These are phyloP conservation scores for Corvus moneduloides DNA, from an alignment of 2,113 vertebrate species.

Conservation along the genomic window DNA sequence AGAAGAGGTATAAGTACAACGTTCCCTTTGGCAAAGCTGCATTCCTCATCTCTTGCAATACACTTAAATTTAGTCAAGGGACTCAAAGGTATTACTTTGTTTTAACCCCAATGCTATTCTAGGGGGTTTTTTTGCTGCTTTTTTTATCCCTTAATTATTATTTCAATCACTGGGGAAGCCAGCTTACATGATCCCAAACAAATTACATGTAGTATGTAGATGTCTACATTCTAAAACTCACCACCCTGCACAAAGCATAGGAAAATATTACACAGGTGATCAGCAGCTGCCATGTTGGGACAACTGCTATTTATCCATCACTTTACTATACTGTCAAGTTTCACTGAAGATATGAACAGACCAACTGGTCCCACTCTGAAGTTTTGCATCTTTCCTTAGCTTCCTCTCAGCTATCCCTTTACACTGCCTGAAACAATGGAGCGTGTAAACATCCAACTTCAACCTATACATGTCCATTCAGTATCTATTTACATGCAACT, in stretches of 20 bases:
- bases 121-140: neutral
- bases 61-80: neutral
- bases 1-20: neutral
- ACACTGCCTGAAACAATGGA: neutral
- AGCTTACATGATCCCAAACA: neutral
- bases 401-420: neutral
- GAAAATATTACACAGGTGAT: neutral
- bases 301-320: neutral
- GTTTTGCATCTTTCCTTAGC: neutral
- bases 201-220: neutral
- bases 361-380: neutral
- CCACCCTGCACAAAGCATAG: neutral
- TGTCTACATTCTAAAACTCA: neutral
- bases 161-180: neutral
- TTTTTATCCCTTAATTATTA: neutral
- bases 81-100: slow-evolving; percentile 21
- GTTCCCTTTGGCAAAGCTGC: slow-evolving; percentile 5
- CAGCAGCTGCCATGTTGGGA: neutral
- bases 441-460: rapidly evolving
- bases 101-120: neutral
- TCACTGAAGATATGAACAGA: neutral
- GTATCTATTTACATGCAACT: neutral
- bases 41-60: slow-evolving; percentile 4
- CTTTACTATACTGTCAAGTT: neutral
- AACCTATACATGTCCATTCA: neutral